Base-by-base conservation (phyloP, 2,113 vertebrate species). In the Alaudala cheleensis region DNA sequence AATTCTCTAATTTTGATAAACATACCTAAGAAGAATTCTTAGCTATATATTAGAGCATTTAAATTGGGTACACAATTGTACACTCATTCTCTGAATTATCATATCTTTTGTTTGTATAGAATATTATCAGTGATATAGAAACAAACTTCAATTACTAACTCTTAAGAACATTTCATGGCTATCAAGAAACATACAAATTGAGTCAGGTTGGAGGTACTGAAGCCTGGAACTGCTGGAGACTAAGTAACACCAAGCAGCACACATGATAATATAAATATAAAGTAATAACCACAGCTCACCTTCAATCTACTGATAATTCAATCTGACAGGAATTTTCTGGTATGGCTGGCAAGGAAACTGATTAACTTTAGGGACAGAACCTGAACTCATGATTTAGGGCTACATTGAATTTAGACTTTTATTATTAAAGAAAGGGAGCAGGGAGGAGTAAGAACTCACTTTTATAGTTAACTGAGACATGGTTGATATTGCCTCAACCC, bases 381-480 rank as follows among this genome's bases (percentile, higher is more conserved):
- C n/a, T 61, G 49, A 67, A 28, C 31, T 71, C 51, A 24, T 45
- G 42, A 58, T 76, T 80, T 53, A 76, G 20, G 50, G 7, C 13
- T 60, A 34, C 51, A 50, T 0, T 57, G 69, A 67, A 71, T n/a
- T 84, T 37, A 39, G 23, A 23, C 10, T 84, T 88, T 76, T 50
- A 60, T 72, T 88, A 51, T 47, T 58, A 92, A 82, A 69, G 4
- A 81, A 65, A 58, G 22, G 26, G 47, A 74, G 29, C 5, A 66
- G 11, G 13, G 8, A 83, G 1, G 6, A 89, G n/a, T 85, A 91
- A 72, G 44, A 84, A 92, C 24, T 93, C 81, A 76, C 34, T 77
- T 90, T 83, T 92, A 86, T 64, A 81, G 76, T 77, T 83, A 91
- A 64, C 77, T 80, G 58, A 96, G 78, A 71, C 49, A 51, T 6